These are phyloP conservation scores for Clarias fuscus DNA, from an alignment of 2,797 vertebrate genomes.

Conservation along the genomic window DNA sequence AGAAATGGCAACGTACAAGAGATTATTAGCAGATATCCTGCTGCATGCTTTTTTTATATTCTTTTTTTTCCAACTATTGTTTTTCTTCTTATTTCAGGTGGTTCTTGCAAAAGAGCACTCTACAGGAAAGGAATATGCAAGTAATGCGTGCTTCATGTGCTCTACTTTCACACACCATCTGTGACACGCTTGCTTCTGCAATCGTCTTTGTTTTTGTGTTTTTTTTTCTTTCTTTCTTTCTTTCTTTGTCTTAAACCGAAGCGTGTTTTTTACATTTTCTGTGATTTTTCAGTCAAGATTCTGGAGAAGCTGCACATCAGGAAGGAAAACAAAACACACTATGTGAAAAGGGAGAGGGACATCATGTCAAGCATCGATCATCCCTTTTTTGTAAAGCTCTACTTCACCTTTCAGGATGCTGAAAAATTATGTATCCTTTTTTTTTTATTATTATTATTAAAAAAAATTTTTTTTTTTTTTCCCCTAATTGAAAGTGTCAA, in stretches of 20 bases:
- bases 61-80: background rate
- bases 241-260: too few relatives aligned
- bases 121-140: constrained; percentile 95
- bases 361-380: constrained; percentile 96
- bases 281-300: constrained; percentile 88
- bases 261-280: background rate
- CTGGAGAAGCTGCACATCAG: constrained; percentile 98
- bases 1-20: background rate
- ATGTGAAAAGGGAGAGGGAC: constrained; percentile 95
- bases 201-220: background rate
- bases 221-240: background rate
- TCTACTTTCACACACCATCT: background rate
- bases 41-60: background rate
- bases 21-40: background rate
- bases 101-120: constrained; percentile 93
- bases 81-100: constrained; percentile 76
- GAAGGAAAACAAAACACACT: constrained; percentile 97
- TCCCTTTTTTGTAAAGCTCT: constrained; percentile 98
- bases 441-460: background rate
- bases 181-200: too few relatives aligned
- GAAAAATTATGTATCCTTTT: constrained; percentile 99
- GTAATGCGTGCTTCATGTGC: constrained; percentile 74
- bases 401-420: constrained; percentile 99
- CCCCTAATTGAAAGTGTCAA: too few relatives aligned
- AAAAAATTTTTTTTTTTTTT: background rate